These are phyloP conservation scores for Erebia epiphron DNA, from an alignment of 2,888 invertebrate genomes.

Conservation along the genomic window DNA sequence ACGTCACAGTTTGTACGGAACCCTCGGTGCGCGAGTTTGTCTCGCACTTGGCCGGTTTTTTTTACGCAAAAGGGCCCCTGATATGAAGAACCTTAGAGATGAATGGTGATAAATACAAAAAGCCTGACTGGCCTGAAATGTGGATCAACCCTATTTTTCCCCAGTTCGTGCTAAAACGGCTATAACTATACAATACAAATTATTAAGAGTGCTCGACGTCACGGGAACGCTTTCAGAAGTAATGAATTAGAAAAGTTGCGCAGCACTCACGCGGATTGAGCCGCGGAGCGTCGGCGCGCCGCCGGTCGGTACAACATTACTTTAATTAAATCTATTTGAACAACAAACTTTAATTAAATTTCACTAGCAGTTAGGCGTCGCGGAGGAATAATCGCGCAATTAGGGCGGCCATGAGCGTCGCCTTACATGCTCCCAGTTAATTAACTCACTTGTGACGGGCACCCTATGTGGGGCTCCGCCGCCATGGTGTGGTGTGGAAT, in stretches of 20 bases:
- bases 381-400: slow-evolving; percentile 83
- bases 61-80: too few species aligned
- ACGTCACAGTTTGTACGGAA: too few species aligned
- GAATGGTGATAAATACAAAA: neutral
- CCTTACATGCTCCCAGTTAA: slow-evolving; percentile 82
- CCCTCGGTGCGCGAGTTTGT: too few species aligned
- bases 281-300: slow-evolving; percentile 71
- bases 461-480: slow-evolving; percentile 11
- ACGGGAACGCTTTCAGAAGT: slow-evolving; percentile 83
- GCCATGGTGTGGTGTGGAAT: slow-evolving; percentile 12
- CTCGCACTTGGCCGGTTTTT: too few species aligned
- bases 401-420: slow-evolving; percentile 82
- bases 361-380: slow-evolving; percentile 83
- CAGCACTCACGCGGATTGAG: slow-evolving; percentile 83
- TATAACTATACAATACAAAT: slow-evolving; percentile 81
- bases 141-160: slow-evolving; percentile 32
- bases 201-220: slow-evolving; percentile 82
- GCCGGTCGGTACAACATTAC: slow-evolving; percentile 80
- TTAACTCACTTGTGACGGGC: slow-evolving; percentile 70
- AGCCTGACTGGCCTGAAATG: neutral
- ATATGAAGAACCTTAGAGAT: neutral
- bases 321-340: slow-evolving; percentile 85
- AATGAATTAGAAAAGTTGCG: slow-evolving; percentile 83
- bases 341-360: slow-evolving; percentile 85
- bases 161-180: slow-evolving; percentile 58